Conservation (phyloP, 2,797 vertebrate genomes). For the Muscicapa comitata region DNA sequence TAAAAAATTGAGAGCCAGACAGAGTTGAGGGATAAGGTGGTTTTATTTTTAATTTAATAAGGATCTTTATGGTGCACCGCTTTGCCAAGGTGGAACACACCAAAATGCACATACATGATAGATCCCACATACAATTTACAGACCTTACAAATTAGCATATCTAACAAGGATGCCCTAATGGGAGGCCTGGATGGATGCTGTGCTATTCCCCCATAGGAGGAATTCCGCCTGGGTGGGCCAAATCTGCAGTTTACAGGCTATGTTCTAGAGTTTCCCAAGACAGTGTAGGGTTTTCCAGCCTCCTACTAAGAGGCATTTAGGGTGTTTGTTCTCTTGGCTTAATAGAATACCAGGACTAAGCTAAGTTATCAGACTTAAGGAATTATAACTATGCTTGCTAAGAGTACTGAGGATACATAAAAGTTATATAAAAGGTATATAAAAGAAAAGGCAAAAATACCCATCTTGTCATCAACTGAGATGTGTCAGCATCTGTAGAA, state of each 20-base stretch:
- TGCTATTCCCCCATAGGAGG: not conserved
- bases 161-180: not conserved
- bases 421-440: not conserved
- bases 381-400: not conserved
- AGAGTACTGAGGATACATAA: not conserved
- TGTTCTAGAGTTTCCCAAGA: not conserved
- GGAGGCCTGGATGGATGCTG: not conserved
- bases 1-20: not conserved
- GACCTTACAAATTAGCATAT: not conserved
- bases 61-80: not conserved
- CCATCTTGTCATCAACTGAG: not conserved
- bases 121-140: rapidly evolving
- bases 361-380: not conserved
- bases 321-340: not conserved
- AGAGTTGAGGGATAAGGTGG: not conserved
- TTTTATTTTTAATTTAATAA: too few species aligned
- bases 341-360: not conserved
- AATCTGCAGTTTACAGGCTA: not conserved
- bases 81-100: not conserved
- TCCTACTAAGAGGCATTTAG: not conserved
- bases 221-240: not conserved
- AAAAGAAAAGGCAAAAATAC: not conserved
- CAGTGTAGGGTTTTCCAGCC: rapidly evolving
- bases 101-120: rapidly evolving
- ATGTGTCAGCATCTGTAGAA: not conserved